Conservation (phyloP, 2,888 invertebrate species). For the Pharmacophagus antenor region DNA sequence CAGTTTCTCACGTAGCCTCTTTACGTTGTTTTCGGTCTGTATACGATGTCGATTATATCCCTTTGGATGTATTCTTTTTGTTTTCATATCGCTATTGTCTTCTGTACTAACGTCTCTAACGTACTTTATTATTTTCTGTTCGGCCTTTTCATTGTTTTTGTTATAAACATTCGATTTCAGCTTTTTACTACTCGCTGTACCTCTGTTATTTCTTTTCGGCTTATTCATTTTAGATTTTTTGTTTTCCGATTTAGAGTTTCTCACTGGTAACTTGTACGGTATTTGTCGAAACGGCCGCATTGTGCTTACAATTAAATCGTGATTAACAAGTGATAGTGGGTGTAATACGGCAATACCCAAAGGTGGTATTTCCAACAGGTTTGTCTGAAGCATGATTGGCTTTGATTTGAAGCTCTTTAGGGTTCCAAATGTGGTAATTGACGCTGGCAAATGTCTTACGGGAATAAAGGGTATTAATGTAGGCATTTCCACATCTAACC, state of each 20-base stretch:
- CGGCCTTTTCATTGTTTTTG: not conserved
- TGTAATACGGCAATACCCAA: conserved; percentile 52
- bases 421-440: not conserved
- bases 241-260: not conserved
- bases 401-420: conserved; percentile 31
- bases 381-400: conserved; percentile 61
- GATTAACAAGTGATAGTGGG: conserved; percentile 47
- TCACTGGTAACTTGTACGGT: not conserved
- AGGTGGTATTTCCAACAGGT: conserved; percentile 58
- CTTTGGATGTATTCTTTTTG: not conserved
- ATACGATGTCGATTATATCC: conserved; percentile 3
- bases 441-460: conserved; percentile 1
- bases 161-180: not conserved
- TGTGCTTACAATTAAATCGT: conserved; percentile 57
- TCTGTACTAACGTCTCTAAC: conserved; percentile 2
- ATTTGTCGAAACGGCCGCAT: conserved; percentile 30
- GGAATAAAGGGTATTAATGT: conserved; percentile 35
- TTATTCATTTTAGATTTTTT: conserved; percentile 2
- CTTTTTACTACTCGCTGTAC: not conserved
- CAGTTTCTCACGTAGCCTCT: conserved; percentile 55
- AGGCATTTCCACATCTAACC: conserved; percentile 36
- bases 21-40: conserved; percentile 29
- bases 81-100: not conserved
- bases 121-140: conserved; percentile 29
- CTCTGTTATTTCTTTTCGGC: conserved; percentile 2